Conservation (phyloP, 2,113 vertebrate genomes). For the Megaceryle torquata region DNA sequence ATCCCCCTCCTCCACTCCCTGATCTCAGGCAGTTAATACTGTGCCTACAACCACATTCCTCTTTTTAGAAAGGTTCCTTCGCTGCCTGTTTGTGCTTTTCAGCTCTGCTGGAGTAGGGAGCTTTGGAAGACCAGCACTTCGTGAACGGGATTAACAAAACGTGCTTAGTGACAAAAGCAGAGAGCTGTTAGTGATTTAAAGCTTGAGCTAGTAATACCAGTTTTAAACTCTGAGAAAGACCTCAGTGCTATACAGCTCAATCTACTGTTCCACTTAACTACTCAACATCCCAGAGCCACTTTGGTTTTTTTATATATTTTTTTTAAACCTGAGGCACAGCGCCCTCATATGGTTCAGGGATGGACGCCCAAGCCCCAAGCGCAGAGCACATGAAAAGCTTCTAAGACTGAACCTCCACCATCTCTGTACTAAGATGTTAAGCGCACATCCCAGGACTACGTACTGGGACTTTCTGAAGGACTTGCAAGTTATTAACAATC, state of each 20-base stretch:
- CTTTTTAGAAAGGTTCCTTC: background rate
- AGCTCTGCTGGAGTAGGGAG: background rate
- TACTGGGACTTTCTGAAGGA: background rate
- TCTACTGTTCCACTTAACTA: background rate
- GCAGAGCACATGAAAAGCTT: background rate
- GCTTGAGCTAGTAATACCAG: background rate
- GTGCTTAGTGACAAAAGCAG: background rate
- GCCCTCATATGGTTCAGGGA: slow-evolving; percentile 66
- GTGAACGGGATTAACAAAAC: background rate
- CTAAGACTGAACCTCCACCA: background rate
- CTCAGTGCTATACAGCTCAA: background rate
- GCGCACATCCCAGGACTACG: background rate
- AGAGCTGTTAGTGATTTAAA: slow-evolving; percentile 21
- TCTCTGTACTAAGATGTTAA: background rate
- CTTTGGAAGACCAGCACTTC: background rate
- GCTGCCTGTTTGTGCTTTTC: background rate
- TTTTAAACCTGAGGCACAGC: slow-evolving; percentile 67
- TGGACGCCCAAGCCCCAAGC: background rate
- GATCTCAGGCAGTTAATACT: slow-evolving; percentile 33
- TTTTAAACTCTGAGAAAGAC: background rate
- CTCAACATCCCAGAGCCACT: background rate
- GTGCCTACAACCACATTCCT: background rate
- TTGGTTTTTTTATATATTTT: too few species aligned
- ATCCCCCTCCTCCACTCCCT: background rate
- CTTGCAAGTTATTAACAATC: background rate